Evolutionary conservation across 2,888 invertebrate genomes (phyloP), one percentile per base, ranked within the genome.

Genomic region (Sesia apiformis): DNA sequence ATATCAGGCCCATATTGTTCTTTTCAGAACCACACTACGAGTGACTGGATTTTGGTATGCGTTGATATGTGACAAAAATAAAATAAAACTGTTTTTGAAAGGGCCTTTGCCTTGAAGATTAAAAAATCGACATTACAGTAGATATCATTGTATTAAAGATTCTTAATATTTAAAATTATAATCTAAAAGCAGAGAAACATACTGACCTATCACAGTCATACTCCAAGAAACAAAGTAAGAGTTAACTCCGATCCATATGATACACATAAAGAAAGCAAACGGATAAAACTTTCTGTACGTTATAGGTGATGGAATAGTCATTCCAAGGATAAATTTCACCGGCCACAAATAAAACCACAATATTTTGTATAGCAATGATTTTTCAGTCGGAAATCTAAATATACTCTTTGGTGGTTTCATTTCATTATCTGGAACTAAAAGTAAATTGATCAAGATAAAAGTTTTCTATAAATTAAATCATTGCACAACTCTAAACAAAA

Each of bases 191-290:
- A 43, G 1, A 23, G 23, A 43, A 43, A 43, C 43, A 43, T 50
- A 65, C 81, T 80, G 77, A 95, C 97, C 97, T 61, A 97, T 93
- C 3, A 95, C 91, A 40, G 96, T 93, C 76, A 97, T 94, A 93
- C 97, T 96, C 98, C 98, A 98, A 0, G 97, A 94, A 39, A 97
- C 94, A 54, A 96, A 67, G 72, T 97, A 98, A 0, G 97, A 96
- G 61, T 96, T 93, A 1, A 89, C 77, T 3, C 95, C 97, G 60
- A 98, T 96, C 93, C 96, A 96, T 3, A 95, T 76, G 39, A 97
- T 93, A 71, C 97, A 97, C 93, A 97, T 94, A 8, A 95, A 60
- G 74, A 98, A 98, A 0, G 96, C 93, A 0, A 95, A 49, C 0
- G 96, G 94, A 73, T 94, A 97, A 60, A 92, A 81, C 53, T 82